Evolutionary conservation across 1,140 invertebrate genomes (phyloP).

Genomic region (Drosophila nasuta): DNA sequence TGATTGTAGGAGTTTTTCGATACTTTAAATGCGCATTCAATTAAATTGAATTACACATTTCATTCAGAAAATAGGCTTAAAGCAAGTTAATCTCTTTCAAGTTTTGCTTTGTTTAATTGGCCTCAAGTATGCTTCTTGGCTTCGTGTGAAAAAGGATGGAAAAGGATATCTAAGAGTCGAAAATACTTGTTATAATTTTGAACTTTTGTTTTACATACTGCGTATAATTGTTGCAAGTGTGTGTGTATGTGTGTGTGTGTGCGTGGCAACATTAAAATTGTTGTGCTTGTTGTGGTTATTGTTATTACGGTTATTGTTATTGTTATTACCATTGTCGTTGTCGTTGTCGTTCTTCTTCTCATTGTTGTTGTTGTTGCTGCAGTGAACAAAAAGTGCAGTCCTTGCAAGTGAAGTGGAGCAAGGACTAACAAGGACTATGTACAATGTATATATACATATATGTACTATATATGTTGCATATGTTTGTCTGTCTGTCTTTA

Average conservation of each 20-base stretch:
- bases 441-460: no score
- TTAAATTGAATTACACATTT: no score
- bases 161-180: background rate
- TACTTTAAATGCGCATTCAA: no score
- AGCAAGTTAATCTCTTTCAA: background rate
- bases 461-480: background rate
- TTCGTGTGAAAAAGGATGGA: no score
- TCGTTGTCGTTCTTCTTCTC: background rate
- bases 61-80: no score
- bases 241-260: conserved; percentile 21
- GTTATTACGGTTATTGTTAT: conserved; percentile 12
- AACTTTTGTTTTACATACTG: background rate
- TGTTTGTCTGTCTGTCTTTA: conserved; percentile 15
- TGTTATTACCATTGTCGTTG: background rate
- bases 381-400: conserved; percentile 9
- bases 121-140: no score
- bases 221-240: background rate
- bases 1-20: no score
- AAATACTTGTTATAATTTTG: background rate
- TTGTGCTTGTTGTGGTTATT: conserved; percentile 30
- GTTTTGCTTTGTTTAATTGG: background rate
- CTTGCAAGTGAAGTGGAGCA: background rate
- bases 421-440: background rate
- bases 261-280: conserved; percentile 32
- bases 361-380: conserved; percentile 15